Base-by-base conservation (phyloP, 2,888 invertebrate species). In the Graphium colonna region DNA sequence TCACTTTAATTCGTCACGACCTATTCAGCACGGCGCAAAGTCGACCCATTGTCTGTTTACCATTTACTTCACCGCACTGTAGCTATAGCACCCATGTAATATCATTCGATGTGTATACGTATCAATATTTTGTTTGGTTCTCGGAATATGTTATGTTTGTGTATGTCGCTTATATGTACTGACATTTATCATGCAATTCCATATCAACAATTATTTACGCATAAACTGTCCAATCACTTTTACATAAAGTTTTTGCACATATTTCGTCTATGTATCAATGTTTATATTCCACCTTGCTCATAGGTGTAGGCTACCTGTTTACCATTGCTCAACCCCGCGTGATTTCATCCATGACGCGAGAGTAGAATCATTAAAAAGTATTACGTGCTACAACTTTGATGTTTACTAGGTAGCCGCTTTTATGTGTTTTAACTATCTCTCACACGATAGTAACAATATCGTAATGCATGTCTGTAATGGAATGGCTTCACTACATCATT, bases 401-500 rank as follows among this genome's bases (percentile, higher is more conserved):
- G 47, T 48, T 18, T 42, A 41, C 47, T 48, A 52, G 43, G 48
- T 43, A 48, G 52, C 26, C n/a, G 52, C 52, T 52, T 52, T 45
- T 52, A 46, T 62, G 60, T 66, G 62, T 21, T 65, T 60, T 65
- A 66, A 66, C 64, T 56, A 55, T 61, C 57, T 61, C 62, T 57
- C 49, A 58, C 62, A 62, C 60, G 51, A 60, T 50, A 60, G 60
- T 61, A 60, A 62, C 58, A 58, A 60, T 59, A 77, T 77, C 75
- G 79, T 83, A 73, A 73, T 86, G 88, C 88, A 88, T 88, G 88
- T 84, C 76, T 82, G 82, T 86, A 84, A 75, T 77, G 88, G 89
- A 88, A 89, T 88, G 89, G 88, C 88, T 88, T 88, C 87, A 88
- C 82, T 87, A 88, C 88, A 89, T 89, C 88, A 89, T 88, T 87